Evolutionary conservation across 2,113 vertebrate species (phyloP).

Genomic region (Irena cyanogastra): DNA sequence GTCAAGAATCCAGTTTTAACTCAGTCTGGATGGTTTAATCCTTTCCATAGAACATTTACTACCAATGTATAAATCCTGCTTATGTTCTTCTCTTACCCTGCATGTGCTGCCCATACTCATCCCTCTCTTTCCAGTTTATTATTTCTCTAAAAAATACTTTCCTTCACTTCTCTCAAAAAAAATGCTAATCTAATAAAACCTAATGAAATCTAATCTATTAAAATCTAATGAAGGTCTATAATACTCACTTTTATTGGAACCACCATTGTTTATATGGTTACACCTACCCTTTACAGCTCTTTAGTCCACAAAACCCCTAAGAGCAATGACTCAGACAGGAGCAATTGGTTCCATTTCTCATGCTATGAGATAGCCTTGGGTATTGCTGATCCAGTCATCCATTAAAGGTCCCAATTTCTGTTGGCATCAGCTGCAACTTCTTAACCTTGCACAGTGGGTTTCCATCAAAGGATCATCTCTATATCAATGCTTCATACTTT

Average conservation of each 20-base stretch:
- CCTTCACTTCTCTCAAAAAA: neutral
- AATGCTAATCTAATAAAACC: neutral
- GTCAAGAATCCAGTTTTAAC: neutral
- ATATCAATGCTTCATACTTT: neutral
- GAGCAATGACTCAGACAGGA: neutral
- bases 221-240: neutral
- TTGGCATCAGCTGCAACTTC: neutral
- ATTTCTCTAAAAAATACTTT: neutral
- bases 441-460: neutral
- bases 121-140: neutral
- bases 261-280: neutral
- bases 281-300: neutral
- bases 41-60: neutral
- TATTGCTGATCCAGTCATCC: neutral
- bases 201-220: too few species aligned
- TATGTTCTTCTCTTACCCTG: neutral
- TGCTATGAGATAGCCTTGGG: neutral
- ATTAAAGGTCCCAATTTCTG: neutral
- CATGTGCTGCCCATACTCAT: neutral
- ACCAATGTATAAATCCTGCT: rapidly evolving
- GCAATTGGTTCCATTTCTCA: neutral
- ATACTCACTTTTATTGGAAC: neutral
- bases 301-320: neutral
- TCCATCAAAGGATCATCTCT: neutral
- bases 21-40: neutral